phyloP scores from a whole-genome alignment of 2,113 vertebrate genomes.

The Clarias batrachus region DNA sequence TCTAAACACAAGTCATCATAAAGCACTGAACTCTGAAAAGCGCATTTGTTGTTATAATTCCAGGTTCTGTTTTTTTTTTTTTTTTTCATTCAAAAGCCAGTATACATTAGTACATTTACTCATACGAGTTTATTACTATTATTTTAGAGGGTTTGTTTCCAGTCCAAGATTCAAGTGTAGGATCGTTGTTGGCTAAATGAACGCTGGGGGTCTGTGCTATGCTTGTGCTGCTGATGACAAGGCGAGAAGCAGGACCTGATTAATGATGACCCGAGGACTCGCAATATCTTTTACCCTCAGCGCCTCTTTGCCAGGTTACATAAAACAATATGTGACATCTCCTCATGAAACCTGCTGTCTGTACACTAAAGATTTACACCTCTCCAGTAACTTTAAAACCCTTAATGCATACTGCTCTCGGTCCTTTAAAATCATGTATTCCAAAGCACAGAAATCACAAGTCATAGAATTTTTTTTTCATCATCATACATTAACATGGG shows the following conservation, averaged over 20 bases:
- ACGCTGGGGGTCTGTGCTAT: background rate
- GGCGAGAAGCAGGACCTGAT: background rate
- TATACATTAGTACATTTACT: background rate
- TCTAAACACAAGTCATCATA: background rate
- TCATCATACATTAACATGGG: background rate
- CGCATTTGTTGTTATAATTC: background rate
- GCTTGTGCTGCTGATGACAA: conserved; percentile 5
- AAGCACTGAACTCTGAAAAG: background rate
- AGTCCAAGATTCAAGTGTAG: background rate
- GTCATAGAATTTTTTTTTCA: background rate
- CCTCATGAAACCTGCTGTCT: background rate
- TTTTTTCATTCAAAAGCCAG: background rate
- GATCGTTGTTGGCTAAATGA: background rate
- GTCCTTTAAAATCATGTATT: background rate
- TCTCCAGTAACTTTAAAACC: background rate
- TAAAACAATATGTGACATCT: background rate
- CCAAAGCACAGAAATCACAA: background rate
- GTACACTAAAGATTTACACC: background rate
- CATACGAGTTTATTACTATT: background rate
- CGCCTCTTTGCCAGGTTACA: background rate
- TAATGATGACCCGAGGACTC: background rate
- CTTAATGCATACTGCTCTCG: background rate
- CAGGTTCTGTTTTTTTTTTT: background rate
- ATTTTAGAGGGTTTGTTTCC: background rate
- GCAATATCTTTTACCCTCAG: background rate